A percentile compares a stretch with the other conserved stretches of the same genome.
Evolutionary conservation across 53 echinoderm and acorn worm genomes (phyloP).

Genomic region (Zoroaster sp.): DNA sequence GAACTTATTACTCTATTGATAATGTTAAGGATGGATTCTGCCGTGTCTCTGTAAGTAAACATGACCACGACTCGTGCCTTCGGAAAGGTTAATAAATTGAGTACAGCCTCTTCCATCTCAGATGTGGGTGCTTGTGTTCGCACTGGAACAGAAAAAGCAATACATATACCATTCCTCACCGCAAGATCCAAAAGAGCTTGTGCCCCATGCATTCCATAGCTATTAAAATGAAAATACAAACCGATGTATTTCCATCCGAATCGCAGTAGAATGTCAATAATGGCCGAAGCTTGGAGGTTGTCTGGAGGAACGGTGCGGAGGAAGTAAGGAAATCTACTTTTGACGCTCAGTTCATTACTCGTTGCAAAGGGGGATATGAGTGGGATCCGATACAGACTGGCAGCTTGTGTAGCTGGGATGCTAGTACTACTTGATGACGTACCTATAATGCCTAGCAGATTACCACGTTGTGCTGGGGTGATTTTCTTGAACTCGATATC

Average conservation of each 20-base stretch:
- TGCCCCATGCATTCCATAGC: constrained; percentile 29
- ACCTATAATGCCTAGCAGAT: background rate
- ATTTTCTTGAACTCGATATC: background rate
- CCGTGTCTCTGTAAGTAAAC: background rate
- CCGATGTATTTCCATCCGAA: constrained; percentile 51
- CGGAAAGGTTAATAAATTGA: background rate
- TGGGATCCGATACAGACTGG: constrained; percentile 14
- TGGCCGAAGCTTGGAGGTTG: constrained; percentile 38
- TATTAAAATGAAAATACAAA: background rate
- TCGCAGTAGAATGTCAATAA: constrained; percentile 32
- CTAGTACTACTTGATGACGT: background rate
- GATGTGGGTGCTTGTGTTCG: background rate
- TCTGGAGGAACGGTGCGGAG: constrained; percentile 58
- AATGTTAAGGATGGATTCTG: background rate
- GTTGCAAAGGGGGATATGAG: constrained; percentile 32
- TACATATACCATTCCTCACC: constrained; percentile 5
- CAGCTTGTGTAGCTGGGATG: background rate
- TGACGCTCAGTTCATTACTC: constrained; percentile 56
- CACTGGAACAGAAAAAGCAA: background rate
- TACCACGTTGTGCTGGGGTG: background rate
- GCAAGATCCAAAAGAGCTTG: constrained; percentile 15
- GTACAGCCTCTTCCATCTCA: background rate
- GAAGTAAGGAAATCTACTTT: constrained; percentile 43
- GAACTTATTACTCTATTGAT: background rate
- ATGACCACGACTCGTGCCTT: constrained; percentile 29